Base-by-base conservation (phyloP, 2,888 invertebrate genomes). In the Himalopsyche anomala region DNA sequence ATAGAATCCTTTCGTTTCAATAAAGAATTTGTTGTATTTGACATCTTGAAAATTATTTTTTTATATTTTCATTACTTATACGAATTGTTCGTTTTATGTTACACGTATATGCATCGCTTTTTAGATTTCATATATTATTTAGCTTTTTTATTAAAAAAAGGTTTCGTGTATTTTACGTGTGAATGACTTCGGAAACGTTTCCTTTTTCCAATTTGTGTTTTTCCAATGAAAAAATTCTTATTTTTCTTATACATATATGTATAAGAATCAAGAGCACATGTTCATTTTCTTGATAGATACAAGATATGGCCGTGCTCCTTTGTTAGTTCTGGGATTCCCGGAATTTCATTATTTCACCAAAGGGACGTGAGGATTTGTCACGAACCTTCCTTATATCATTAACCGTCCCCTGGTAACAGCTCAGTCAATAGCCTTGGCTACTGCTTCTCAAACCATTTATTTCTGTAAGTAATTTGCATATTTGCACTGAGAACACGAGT, bases 281-380 rank as follows among this genome's bases (percentile, higher is more conserved):
- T 74, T 74, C 74, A 36, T 74, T 74, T 74, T 74, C 74, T 74
- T 74, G 74, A 74, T 74, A 74, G 74, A 74, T 36, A 19, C 74
- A 74, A 74, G 12, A 74, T 74, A 74, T 15, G 19, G 36, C 19
- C 38, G 80, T 51, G 45, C 69, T 45, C 56, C 85, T 81, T 81
- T 84, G 17, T 54, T 54, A n/a, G 55, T 74, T 36, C 12, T 28
- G 62, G 42, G 82, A 85, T 85, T 85, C 82, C 42, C 40, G 62
- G 82, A 85, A 85, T 85, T 85, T 85, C 85, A 85, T 85, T 85
- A 85, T 74, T 74, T 15, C 15, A 81, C 51, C 15, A 69, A 85
- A 85, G 82, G 82, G 80, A 62, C 83, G 42, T 42, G 56, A 17
- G 40, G 56, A 83, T 83, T 69, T 56, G 83, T 62, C 74, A 74